A percentile compares a stretch with the other conserved stretches of the same genome.
These are phyloP conservation scores for Microcebus lehilahytsara DNA, from an alignment of 2,113 vertebrate species.

Conservation along the genomic window DNA sequence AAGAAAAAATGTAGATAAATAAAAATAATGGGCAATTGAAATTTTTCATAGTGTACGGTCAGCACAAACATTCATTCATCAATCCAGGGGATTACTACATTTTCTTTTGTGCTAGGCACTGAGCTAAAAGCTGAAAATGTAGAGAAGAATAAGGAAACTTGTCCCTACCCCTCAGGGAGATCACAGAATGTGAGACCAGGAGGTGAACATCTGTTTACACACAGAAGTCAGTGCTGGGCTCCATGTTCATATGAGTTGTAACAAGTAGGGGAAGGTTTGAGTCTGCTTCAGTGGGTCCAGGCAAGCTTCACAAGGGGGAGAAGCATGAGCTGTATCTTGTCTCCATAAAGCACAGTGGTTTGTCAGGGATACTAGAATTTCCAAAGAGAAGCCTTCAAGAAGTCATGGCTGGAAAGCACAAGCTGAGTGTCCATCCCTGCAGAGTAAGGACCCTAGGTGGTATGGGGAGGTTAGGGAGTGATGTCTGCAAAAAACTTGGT, in stretches of 20 bases:
- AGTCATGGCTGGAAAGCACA: not conserved
- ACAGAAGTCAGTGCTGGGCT: not conserved
- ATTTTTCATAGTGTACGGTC: not conserved
- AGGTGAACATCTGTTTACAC: not conserved
- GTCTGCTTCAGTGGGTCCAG: not conserved
- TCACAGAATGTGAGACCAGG: not conserved
- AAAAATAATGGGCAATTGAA: not conserved
- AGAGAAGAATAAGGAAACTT: not conserved
- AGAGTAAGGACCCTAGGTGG: not conserved
- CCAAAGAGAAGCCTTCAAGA: not conserved
- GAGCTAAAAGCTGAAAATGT: not conserved
- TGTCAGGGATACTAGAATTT: not conserved
- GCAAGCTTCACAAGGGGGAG: not conserved
- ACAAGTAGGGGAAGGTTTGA: not conserved
- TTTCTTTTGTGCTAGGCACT: not conserved
- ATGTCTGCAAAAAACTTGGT: not conserved
- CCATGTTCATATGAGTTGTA: not conserved
- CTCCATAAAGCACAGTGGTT: not conserved
- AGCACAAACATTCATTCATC: not conserved
- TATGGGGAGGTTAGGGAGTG: not conserved
- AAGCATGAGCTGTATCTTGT: not conserved
- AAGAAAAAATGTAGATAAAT: slow-evolving; percentile 6
- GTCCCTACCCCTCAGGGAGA: not conserved
- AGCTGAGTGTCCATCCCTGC: not conserved
- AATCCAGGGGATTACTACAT: not conserved